Percentiles rank a stretch among this genome's conserved stretches.
These are phyloP conservation scores for Takifugu bimaculatus DNA, from an alignment of 2,113 vertebrate genomes.

Conservation along the genomic window DNA sequence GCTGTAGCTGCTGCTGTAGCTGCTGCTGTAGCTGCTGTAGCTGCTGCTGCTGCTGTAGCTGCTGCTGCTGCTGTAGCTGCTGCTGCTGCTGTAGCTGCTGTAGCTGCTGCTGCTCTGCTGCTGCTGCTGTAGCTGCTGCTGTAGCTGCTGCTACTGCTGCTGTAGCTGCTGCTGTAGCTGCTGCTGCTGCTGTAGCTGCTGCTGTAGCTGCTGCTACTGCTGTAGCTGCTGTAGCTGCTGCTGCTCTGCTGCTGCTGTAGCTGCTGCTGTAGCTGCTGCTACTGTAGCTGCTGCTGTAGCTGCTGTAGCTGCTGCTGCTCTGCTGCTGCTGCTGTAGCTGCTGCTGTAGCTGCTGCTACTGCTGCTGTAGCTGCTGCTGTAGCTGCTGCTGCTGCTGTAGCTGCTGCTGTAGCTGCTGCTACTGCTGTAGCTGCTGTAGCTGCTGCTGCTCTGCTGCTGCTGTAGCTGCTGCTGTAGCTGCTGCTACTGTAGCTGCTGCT, in stretches of 20 bases:
- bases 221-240: not conserved
- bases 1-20: no score
- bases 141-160: not conserved
- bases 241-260: not conserved
- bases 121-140: not conserved
- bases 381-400: no score
- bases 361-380: not conserved
- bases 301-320: not conserved
- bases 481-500: not conserved
- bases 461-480: not conserved
- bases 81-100: no score
- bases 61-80: no score
- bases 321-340: not conserved
- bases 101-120: no score
- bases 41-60: no score
- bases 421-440: not conserved
- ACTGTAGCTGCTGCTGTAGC: not conserved
- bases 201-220: not conserved
- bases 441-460: not conserved
- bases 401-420: not conserved
- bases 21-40: no score
- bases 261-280: not conserved
- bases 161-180: not conserved
- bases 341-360: not conserved
- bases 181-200: not conserved